Conservation (phyloP, 64 coral and sea anemone species). For the Acropora yongei region DNA sequence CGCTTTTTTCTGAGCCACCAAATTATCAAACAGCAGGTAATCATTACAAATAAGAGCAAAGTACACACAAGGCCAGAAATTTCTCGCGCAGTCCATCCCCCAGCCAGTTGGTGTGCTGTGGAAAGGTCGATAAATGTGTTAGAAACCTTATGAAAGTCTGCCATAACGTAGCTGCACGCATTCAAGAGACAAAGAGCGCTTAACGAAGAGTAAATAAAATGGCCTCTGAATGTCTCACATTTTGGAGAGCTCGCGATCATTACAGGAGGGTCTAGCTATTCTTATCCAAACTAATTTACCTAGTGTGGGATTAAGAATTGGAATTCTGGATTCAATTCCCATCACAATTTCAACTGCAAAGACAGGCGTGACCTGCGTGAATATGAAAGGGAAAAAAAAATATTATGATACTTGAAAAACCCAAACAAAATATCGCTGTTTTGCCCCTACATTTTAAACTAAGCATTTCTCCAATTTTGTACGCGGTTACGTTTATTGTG, state of each 20-base stretch:
- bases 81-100: background rate
- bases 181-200: background rate
- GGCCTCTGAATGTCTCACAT: too few relatives aligned
- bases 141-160: too few relatives aligned
- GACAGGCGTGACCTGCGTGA: constrained; percentile 21
- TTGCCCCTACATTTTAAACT: too few relatives aligned
- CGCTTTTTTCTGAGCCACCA: background rate
- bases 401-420: too few relatives aligned
- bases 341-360: background rate
- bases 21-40: background rate
- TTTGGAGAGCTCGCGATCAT: too few relatives aligned
- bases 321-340: background rate
- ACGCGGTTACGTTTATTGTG: too few relatives aligned
- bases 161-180: too few relatives aligned
- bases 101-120: background rate
- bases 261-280: too few relatives aligned
- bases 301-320: background rate
- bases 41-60: background rate
- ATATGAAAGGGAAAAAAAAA: background rate
- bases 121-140: background rate
- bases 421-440: too few relatives aligned
- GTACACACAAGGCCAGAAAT: constrained; percentile 3
- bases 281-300: background rate
- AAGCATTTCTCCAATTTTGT: too few relatives aligned
- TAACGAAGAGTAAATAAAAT: too few relatives aligned